Base-by-base conservation (phyloP, 2,888 invertebrate genomes). In the Nemotelus pantherinus region DNA sequence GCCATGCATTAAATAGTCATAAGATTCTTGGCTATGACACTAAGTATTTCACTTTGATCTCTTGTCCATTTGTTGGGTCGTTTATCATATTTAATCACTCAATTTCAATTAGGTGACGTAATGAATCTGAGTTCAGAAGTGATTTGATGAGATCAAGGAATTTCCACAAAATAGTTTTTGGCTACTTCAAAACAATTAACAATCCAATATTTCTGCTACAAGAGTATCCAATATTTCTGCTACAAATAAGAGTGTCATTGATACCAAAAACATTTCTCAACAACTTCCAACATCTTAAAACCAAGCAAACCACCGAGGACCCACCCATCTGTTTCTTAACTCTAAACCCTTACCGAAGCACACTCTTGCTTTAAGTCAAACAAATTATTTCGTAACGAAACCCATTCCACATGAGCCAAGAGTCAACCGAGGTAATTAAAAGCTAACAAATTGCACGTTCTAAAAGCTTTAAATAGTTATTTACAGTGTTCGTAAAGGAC, bases 371-470 rank as follows among this genome's bases (percentile, higher is more conserved):
- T 50, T 50, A 50, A 58, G 4, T 25, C 58, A 25, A n/a, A 7
- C 58, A 58, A 58, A 58, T 7, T n/a, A 25, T 25, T 58, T 58
- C 58, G 25, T 25, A 25, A 25, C n/a, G 58, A 25, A 58, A n/a
- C 9, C n/a, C 58, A 58, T 58, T 58, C 25, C 25, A 25, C 25
- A 25, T 25, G 25, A 58, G 2, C 9, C 25, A 5, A 58, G 25
- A n/a, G 58, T 5, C 9, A 58, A 25, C n/a, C 4, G n/a, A 25
- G 25, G 39, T 68, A 68, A 68, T 68, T 68, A 68, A 68, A 68
- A 68, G 68, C 68, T 25, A 44, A 68, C 68, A 68, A 68, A 68
- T 68, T 39, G 68, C 9, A 68, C 48, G 48, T 68, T 68, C 68
- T 50, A 50, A 68, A 50, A 68, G 25, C 68, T 68, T 68, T 10